Evolutionary conservation across 2,888 invertebrate genomes (phyloP).

Genomic region (Scaeva pyrastri): DNA sequence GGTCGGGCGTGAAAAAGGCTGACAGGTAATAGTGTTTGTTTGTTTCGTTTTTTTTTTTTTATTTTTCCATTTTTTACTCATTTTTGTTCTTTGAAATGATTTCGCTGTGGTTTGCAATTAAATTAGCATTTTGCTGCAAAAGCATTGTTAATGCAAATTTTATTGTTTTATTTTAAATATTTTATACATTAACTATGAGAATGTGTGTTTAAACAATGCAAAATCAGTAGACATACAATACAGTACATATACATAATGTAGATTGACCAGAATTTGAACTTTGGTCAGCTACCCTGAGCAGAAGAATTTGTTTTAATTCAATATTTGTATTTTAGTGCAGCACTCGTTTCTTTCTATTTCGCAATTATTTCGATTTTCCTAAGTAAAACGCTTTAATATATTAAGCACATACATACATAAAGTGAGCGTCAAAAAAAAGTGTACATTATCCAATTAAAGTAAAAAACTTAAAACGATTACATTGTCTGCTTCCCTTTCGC

Average conservation of each 20-base stretch:
- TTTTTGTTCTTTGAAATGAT: constrained; percentile 26
- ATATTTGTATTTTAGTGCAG: too few relatives aligned
- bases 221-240: not conserved
- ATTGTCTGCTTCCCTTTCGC: constrained; percentile 7
- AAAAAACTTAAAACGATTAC: constrained; percentile 1
- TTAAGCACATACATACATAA: too few relatives aligned
- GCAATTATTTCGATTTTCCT: too few relatives aligned
- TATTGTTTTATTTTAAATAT: not conserved
- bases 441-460: constrained; percentile 6
- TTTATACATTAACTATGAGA: not conserved
- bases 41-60: constrained; percentile 35
- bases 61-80: too few relatives aligned
- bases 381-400: too few relatives aligned
- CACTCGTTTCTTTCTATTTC: too few relatives aligned
- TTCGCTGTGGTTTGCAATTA: constrained; percentile 44
- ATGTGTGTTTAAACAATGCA: not conserved
- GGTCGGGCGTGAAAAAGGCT: constrained; percentile 95
- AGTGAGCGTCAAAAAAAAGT: too few relatives aligned
- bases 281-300: too few relatives aligned
- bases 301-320: too few relatives aligned
- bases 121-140: constrained; percentile 38
- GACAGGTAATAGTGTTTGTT: constrained; percentile 85
- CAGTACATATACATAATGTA: too few relatives aligned
- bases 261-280: too few relatives aligned
- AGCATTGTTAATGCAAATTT: constrained; percentile 35